Evolutionary conservation across 2,113 vertebrate species (phyloP).

Genomic region (Pungitius pungitius): DNA sequence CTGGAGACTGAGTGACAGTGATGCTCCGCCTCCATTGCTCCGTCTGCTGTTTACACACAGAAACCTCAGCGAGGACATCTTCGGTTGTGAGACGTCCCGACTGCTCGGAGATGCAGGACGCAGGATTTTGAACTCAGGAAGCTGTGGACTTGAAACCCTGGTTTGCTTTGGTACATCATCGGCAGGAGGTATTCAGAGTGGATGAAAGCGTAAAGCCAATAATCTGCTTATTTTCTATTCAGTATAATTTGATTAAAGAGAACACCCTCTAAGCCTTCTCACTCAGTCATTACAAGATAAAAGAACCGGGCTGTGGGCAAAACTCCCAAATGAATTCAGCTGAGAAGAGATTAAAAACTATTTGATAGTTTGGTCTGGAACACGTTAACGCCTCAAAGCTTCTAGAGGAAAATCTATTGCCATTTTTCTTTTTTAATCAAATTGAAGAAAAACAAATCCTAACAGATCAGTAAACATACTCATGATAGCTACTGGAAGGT

Average conservation of each 20-base stretch:
- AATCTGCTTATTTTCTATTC: too few relatives aligned
- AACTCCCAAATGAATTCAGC: not conserved
- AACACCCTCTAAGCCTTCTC: too few relatives aligned
- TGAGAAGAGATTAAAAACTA: not conserved
- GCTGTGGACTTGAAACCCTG: too few relatives aligned
- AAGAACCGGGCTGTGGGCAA: too few relatives aligned
- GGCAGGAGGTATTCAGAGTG: not conserved
- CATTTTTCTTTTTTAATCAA: not conserved
- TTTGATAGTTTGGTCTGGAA: not conserved
- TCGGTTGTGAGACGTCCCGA: not conserved
- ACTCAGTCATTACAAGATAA: too few relatives aligned
- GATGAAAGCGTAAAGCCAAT: not conserved
- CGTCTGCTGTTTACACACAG: not conserved
- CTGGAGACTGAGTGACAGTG: not conserved
- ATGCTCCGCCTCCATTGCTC: not conserved
- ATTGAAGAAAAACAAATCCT: not conserved
- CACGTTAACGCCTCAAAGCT: too few relatives aligned
- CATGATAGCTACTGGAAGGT: too few relatives aligned
- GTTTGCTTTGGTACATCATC: too few relatives aligned
- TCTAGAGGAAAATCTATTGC: too few relatives aligned
- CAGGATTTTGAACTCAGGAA: not conserved
- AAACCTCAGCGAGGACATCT: not conserved
- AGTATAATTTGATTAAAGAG: too few relatives aligned
- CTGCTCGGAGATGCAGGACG: not conserved
- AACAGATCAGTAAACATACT: not conserved